phyloP scores from a whole-genome alignment of 2,797 vertebrate genomes.

The Cossypha polioptera region DNA sequence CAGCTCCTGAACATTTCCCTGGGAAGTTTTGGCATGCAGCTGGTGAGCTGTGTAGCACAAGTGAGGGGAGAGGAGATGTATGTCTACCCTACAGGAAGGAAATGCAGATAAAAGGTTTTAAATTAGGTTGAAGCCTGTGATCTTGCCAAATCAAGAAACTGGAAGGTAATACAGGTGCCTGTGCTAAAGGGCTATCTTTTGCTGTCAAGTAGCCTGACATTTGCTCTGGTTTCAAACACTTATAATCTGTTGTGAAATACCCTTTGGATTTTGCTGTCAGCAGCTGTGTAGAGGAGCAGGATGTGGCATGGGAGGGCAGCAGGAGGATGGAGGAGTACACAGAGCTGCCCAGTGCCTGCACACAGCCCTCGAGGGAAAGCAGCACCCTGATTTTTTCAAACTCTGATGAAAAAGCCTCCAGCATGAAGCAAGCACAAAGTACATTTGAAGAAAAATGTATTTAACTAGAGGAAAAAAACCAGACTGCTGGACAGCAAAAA shows the following conservation, averaged over 20 bases:
- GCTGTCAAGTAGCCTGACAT: conserved; percentile 3
- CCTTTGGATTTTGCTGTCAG: neutral
- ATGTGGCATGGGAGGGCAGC: neutral
- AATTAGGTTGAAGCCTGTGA: conserved; percentile 19
- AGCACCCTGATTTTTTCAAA: neutral
- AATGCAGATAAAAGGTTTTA: neutral
- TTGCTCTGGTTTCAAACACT: conserved; percentile 25
- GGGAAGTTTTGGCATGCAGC: conserved; percentile 14
- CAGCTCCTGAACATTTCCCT: neutral
- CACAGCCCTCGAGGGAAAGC: accelerated
- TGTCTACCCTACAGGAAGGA: neutral
- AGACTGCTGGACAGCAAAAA: neutral
- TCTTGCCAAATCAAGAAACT: conserved; percentile 24
- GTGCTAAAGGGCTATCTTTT: conserved; percentile 1
- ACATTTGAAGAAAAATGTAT: neutral
- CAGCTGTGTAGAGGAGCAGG: accelerated
- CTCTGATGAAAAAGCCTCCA: neutral
- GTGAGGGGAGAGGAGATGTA: neutral
- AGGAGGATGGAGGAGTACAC: neutral
- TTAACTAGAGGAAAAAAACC: neutral
- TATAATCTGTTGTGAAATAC: neutral
- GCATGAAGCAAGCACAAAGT: neutral
- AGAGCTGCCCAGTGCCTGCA: neutral
- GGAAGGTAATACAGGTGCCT: neutral
- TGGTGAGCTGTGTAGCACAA: neutral